Base-by-base conservation (phyloP, 2,888 invertebrate species). In the Caenorhabditis sp. region DNA sequence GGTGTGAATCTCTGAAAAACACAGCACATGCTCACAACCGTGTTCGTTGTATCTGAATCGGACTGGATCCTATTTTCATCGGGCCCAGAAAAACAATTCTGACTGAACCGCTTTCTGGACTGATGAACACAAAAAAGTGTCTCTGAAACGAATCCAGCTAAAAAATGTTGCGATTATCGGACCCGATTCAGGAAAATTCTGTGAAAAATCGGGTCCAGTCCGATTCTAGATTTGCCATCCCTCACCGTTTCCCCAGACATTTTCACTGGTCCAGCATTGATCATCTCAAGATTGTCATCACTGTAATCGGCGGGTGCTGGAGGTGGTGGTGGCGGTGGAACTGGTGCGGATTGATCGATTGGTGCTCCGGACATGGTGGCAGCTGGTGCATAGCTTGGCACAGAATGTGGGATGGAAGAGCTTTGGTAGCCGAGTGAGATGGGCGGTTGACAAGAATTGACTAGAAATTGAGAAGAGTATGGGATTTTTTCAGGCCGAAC, bases 401-500 rank as follows among this genome's bases (percentile, higher is more conserved):
- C 69, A 10, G n/a, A 59, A 56, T 63, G 61, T 3, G 74, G 56
- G 7, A 67, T 31, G 5, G 61, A 63, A 27, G 65, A 65, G 4
- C 26, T 57, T 70, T 74, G 74, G 38, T 60, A 74, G 1, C 66
- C 68, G 1, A 65, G 65, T 0, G 73, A 66, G 66, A 74, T 74
- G 3, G 74, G 74, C 0, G 74, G 74, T 58, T 74, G 74, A 59
- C 74, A 74, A 0, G 67, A 56, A 12, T 62, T 62, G 8, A 59
- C 59, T 20, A 57, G 62, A 17, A 54, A 23, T 17, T 53, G 20
- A 7, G 10, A 53, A 8, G 5, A 36, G 10, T 8, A 36, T n/a
- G n/a, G n/a, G n/a, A n/a, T n/a, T n/a, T n/a, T n/a, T n/a, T n/a
- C n/a, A n/a, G n/a, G n/a, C n/a, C n/a, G n/a, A n/a, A n/a, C n/a